These are phyloP conservation scores for Drosophila ananassae DNA, from an alignment of 1,140 invertebrate genomes.

Conservation along the genomic window DNA sequence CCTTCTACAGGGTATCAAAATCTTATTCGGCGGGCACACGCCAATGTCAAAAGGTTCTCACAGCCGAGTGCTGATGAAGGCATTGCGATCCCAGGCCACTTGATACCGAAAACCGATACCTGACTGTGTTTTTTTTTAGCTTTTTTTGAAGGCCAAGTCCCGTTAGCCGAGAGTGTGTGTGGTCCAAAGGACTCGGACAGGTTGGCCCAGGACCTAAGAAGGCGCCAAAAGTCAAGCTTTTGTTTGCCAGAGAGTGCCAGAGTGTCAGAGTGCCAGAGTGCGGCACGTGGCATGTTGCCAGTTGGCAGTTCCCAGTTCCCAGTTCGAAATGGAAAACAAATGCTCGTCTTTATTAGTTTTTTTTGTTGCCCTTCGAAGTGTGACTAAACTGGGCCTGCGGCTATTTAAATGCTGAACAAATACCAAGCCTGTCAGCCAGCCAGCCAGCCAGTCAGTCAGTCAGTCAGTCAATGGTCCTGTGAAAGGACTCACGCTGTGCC, in stretches of 20 bases:
- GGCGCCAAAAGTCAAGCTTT: slow-evolving; percentile 73
- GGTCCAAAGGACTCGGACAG: slow-evolving; percentile 7
- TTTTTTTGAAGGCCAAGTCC: slow-evolving; percentile 42
- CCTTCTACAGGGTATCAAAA: slow-evolving; percentile 22
- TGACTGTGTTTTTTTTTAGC: neutral
- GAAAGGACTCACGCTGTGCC: slow-evolving; percentile 65
- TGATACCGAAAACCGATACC: slow-evolving; percentile 54
- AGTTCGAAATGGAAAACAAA: neutral
- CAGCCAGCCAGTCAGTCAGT: slow-evolving; percentile 16
- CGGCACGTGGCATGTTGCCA: slow-evolving; percentile 41
- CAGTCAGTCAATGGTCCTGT: slow-evolving; percentile 31
- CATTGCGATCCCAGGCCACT: slow-evolving; percentile 24
- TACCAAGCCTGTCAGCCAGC: slow-evolving; percentile 7
- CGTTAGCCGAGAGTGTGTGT: slow-evolving; percentile 54
- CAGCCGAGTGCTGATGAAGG: slow-evolving; percentile 25
- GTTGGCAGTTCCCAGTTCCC: no score
- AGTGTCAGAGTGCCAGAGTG: neutral
- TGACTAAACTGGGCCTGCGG: slow-evolving; percentile 72
- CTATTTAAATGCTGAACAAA: slow-evolving; percentile 44
- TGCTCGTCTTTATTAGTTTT: neutral
- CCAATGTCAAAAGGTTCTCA: slow-evolving; percentile 77
- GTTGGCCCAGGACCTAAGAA: neutral
- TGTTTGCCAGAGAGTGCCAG: slow-evolving; percentile 45
- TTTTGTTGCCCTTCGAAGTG: slow-evolving; percentile 56
- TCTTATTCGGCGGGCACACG: slow-evolving; percentile 59